Conservation (phyloP, 2,113 vertebrate genomes). For the Coptodon rendalli region DNA sequence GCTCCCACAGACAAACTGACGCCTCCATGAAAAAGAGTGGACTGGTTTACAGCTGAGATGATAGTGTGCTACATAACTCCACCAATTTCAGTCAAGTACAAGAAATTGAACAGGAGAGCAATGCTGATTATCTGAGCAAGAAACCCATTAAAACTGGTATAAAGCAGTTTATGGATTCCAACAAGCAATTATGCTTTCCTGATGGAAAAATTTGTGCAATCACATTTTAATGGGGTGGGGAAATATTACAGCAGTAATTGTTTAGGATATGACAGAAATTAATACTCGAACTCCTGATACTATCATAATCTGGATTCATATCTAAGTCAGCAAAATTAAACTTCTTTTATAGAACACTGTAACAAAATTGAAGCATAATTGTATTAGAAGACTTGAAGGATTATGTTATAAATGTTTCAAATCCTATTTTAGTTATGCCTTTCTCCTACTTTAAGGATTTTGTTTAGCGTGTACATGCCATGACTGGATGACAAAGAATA, state of each 20-base stretch:
- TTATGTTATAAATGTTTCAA: neutral
- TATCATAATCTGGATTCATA: neutral
- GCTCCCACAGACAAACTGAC: neutral
- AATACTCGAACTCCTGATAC: neutral
- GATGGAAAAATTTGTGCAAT: neutral
- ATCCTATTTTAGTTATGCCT: neutral
- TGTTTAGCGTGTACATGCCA: neutral
- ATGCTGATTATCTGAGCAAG: neutral
- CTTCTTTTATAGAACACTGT: neutral
- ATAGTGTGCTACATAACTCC: neutral
- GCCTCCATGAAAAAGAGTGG: neutral
- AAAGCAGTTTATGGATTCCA: neutral
- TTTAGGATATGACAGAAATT: neutral
- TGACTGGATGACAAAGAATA: conserved; percentile 3
- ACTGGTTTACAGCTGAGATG: neutral
- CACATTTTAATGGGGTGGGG: neutral
- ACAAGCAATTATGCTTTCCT: neutral
- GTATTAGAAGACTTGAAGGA: neutral
- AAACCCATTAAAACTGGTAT: neutral
- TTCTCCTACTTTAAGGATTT: neutral
- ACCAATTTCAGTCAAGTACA: neutral
- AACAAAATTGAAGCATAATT: neutral
- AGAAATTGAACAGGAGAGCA: neutral
- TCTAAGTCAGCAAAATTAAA: neutral
- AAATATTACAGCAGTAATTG: neutral